Base-by-base conservation (phyloP, 2,797 vertebrate genomes). In the Dipus sagitta region DNA sequence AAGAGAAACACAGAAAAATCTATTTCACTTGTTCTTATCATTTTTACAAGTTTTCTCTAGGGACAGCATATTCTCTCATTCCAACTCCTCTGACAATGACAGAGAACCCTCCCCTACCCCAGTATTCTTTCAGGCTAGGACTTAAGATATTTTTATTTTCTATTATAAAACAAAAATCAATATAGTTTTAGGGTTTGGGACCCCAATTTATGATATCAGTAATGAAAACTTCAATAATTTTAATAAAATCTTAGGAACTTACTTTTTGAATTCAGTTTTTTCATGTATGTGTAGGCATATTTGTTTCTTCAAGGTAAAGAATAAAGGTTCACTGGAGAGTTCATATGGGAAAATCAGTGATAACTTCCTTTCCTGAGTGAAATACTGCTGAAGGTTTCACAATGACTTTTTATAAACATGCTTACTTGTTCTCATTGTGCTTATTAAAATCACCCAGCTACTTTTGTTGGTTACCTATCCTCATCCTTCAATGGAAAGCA, bases 361-460 rank as follows among this genome's bases (percentile, higher is more conserved):
- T 88, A 6, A 21, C 90, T 97, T 97, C 91, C 75, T 96, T 97
- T 96, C 81, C 80, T 86, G 58, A 82, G 30, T 75, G 0, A 52
- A 95, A 47, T 88, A 75, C 47, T 30, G 30, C 62, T 62, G 26
- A 93, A 93, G 71, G 30, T 95, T 95, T 42, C 67, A 54, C 42
- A 86, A 93, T 93, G 67, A 0, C 76, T 93, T 68, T 93, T 95
- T 89, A 87, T n/a, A 72, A 97, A 97, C 88, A 64, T 89, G 94
- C 75, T 95, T 95, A 97, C 96, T 97, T 95, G 89, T 97, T 96
- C 96, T 94, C 79, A 92, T 96, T 96, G 95, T 96, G 71, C 96
- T 97, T 97, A 97, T 97, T 96, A 97, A 97, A 97, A 94, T 58
- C 68, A 65, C 92, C 79, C 93, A 96, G 86, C 93, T 83, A 94